phyloP scores from a whole-genome alignment of 2,888 invertebrate genomes.

The Tetramorium bicarinatum region DNA sequence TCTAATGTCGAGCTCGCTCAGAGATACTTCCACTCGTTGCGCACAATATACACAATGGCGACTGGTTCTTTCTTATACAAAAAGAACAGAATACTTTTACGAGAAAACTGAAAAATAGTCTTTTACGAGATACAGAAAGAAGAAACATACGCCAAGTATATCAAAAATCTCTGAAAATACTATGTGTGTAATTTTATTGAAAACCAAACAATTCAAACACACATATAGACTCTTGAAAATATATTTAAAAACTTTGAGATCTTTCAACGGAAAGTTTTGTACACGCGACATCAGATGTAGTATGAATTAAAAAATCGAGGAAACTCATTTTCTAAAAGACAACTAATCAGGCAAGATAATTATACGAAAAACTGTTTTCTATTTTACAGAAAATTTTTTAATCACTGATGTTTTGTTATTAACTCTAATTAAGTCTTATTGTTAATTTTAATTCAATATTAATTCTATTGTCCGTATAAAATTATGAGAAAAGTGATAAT shows the following conservation, averaged over 20 bases:
- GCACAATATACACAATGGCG: constrained; percentile 19
- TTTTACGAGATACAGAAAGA: not conserved
- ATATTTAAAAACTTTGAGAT: not conserved
- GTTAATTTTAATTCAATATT: not conserved
- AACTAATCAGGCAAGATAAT: not conserved
- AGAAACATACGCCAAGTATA: constrained; percentile 5
- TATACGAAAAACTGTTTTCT: not conserved
- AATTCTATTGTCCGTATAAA: not conserved
- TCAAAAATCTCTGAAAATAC: not conserved
- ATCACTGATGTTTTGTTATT: too few relatives aligned
- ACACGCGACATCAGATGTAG: too few relatives aligned
- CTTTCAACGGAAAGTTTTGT: not conserved
- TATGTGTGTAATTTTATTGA: not conserved
- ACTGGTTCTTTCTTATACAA: constrained; percentile 12
- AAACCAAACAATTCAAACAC: not conserved
- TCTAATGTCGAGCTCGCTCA: constrained; percentile 41
- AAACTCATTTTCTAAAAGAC: not conserved
- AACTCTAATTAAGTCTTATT: too few relatives aligned
- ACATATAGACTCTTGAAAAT: not conserved
- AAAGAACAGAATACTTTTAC: constrained; percentile 19
- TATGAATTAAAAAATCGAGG: not conserved
- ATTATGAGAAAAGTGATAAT: not conserved
- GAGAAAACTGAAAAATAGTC: constrained; percentile 7
- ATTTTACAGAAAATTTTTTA: too few relatives aligned
- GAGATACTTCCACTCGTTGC: constrained; percentile 48